Evolutionary conservation across 2,113 vertebrate genomes (phyloP).

Genomic region (Struthidea cinerea): DNA sequence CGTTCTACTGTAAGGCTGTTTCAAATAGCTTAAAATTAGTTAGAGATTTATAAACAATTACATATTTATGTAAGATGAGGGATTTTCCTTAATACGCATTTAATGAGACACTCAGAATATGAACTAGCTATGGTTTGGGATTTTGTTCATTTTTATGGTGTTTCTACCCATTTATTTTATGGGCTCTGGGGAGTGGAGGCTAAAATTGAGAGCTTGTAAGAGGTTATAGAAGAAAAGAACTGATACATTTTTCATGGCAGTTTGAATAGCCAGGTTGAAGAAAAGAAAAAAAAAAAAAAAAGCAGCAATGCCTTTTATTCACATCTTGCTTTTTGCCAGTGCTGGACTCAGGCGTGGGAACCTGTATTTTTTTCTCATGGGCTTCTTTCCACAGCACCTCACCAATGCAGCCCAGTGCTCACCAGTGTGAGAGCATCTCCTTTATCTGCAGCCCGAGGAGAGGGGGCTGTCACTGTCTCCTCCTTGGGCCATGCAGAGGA

Average conservation of each 20-base stretch:
- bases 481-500: not conserved
- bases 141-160: not conserved
- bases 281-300: not conserved
- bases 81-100: not conserved
- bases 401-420: not conserved
- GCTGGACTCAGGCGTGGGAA: not conserved
- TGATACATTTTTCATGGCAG: not conserved
- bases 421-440: not conserved
- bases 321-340: not conserved
- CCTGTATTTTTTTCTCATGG: not conserved
- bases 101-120: not conserved
- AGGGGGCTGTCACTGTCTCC: rapidly evolving
- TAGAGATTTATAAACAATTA: not conserved
- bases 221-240: not conserved
- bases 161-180: conserved; percentile 30
- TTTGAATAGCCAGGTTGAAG: not conserved
- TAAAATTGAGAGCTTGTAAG: not conserved
- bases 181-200: not conserved
- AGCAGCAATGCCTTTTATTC: not conserved
- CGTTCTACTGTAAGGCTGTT: not conserved
- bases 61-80: not conserved
- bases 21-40: not conserved
- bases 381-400: not conserved
- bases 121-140: not conserved
- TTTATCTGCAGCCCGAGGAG: not conserved